phyloP scores from a whole-genome alignment of 2,797 vertebrate genomes.

The Clarias laeviceps region DNA sequence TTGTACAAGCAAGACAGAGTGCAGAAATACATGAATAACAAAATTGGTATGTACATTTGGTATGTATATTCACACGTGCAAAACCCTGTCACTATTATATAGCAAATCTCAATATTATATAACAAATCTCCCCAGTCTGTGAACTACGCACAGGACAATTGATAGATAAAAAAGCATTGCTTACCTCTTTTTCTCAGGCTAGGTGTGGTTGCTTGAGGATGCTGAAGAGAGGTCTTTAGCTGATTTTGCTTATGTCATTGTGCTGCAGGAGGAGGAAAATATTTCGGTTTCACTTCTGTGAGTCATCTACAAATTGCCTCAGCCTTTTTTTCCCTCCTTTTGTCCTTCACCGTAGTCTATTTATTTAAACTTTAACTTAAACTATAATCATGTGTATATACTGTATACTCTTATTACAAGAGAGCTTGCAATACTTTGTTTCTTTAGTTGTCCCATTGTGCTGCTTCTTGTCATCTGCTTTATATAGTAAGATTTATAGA shows the following conservation, averaged over 20 bases:
- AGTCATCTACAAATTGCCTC: not conserved
- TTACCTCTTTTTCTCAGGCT: constrained; percentile 1
- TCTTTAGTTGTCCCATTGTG: not conserved
- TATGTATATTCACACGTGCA: not conserved
- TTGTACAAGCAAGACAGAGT: not conserved
- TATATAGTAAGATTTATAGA: not conserved
- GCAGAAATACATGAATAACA: too few relatives aligned
- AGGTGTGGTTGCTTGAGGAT: constrained; percentile 11
- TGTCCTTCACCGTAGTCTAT: not conserved
- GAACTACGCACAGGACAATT: not conserved
- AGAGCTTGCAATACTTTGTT: not conserved
- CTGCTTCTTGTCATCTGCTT: not conserved
- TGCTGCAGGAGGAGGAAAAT: not conserved
- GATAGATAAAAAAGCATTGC: constrained; percentile 10
- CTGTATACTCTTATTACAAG: not conserved
- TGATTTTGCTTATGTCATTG: not conserved
- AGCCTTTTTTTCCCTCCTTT: not conserved
- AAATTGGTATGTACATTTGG: not conserved
- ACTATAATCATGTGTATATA: too few relatives aligned
- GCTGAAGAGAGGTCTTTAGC: not conserved
- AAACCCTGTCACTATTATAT: not conserved
- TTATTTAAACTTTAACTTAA: not conserved
- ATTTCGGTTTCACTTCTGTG: constrained; percentile 5
- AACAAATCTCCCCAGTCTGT: not conserved
- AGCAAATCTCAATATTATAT: not conserved